These are phyloP conservation scores for Alviniconcha marisindica DNA, from an alignment of 1,140 invertebrate species.

Conservation along the genomic window DNA sequence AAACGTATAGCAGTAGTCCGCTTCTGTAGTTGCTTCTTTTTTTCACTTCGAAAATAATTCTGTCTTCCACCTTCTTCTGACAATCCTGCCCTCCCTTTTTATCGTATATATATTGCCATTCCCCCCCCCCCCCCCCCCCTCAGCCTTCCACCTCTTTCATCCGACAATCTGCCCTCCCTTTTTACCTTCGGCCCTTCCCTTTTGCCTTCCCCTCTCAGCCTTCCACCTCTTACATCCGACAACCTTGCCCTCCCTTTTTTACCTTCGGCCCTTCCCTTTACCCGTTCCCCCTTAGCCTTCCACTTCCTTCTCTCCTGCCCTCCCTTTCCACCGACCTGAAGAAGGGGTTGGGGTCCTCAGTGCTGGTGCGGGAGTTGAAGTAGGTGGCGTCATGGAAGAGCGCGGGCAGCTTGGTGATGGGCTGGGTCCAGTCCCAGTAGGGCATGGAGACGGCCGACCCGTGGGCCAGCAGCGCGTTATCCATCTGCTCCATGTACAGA, in stretches of 20 bases:
- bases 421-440: slow-evolving; percentile 54
- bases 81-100: not conserved
- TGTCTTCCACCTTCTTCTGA: too few relatives aligned
- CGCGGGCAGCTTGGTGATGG: slow-evolving; percentile 39
- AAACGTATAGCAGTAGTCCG: too few relatives aligned
- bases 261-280: not conserved
- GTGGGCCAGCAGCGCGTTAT: slow-evolving; percentile 37
- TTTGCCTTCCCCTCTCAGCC: too few relatives aligned
- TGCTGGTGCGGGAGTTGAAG: slow-evolving; percentile 45
- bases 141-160: not conserved
- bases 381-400: slow-evolving; percentile 45
- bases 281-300: too few relatives aligned
- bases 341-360: slow-evolving; percentile 52
- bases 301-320: too few relatives aligned
- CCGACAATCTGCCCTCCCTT: not conserved
- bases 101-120: not conserved
- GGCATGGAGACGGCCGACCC: slow-evolving; percentile 50
- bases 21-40: too few relatives aligned
- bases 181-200: too few relatives aligned
- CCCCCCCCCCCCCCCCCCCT: not conserved
- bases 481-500: slow-evolving; percentile 43
- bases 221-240: too few relatives aligned
- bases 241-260: too few relatives aligned
- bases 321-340: slow-evolving; percentile 24
- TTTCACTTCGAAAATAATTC: too few relatives aligned